Base-by-base conservation (phyloP, 1,140 invertebrate genomes). In the Phthorimaea operculella region DNA sequence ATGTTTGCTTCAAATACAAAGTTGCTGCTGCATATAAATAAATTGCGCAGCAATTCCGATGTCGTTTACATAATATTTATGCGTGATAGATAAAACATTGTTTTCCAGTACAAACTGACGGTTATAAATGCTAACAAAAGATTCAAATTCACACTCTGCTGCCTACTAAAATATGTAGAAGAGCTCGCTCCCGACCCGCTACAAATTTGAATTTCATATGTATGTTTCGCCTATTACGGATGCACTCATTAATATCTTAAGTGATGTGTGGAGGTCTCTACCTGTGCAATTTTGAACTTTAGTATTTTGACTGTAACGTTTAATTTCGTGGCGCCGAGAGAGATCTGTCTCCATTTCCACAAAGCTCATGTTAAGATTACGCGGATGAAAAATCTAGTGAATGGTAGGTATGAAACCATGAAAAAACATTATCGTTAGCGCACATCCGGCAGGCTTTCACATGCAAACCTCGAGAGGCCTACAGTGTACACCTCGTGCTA, bases 151-250 rank as follows among this genome's bases (percentile, higher is more conserved):
- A 79, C 79, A 82, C 78, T 79, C 74, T 70, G 74, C 68, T 79
- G 80, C 76, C 72, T 82, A 76, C 70, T 84, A 81, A 82, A 84
- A 82, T 82, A 82, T 84, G 77, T 75, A 84, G 76, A 79, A 67
- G 70, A 78, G 72, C 70, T 66, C 70, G 75, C 71, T 79, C 72
- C 72, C 72, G 69, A 66, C 70, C 70, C 71, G 70, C 72, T 81
- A 81, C 76, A 81, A 84, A 84, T 84, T 83, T 84, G 76, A 84
- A 84, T 84, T 84, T 84, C 81, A 84, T 81, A 79, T 77, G 75
- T 81, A 82, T 81, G 79, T 82, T 84, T 80, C 75, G 64, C 73
- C 79, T 84, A 84, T 84, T 83, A 84, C 76, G 73, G 75, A 84
- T 84, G 81, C 81, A 81, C 79, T 82, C 81, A 84, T 84, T 84